Conservation (phyloP, 2,113 vertebrate species). For the Pangasianodon hypophthalmus region DNA sequence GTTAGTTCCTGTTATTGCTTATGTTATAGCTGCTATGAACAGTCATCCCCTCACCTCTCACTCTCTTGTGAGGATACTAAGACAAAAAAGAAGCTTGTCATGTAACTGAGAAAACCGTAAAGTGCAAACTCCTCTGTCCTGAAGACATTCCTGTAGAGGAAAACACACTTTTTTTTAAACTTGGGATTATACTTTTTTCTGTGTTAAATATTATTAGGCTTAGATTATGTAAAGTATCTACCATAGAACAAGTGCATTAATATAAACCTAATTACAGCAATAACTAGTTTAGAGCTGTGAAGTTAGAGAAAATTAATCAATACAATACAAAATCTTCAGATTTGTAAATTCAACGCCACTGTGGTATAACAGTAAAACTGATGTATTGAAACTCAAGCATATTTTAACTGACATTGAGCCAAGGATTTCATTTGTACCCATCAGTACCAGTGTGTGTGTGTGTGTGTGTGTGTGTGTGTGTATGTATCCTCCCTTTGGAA, state of each 20-base stretch:
- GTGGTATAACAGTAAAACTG: neutral
- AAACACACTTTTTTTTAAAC: too few species aligned
- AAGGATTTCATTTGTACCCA: neutral
- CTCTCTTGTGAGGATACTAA: neutral
- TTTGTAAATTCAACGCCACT: neutral
- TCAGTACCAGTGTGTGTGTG: too few species aligned
- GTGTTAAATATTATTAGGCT: neutral
- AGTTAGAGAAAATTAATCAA: neutral
- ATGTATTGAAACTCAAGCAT: neutral
- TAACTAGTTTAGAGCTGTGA: neutral
- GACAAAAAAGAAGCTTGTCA: neutral
- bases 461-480: too few species aligned
- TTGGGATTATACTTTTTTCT: neutral
- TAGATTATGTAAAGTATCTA: neutral
- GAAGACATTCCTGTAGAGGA: too few species aligned
- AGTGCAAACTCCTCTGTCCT: too few species aligned
- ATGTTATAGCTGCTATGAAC: neutral
- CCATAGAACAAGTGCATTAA: neutral
- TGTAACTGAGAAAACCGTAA: too few species aligned
- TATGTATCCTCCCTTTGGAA: too few species aligned
- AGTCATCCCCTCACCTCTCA: neutral
- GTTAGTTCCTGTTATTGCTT: neutral
- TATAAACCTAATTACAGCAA: neutral
- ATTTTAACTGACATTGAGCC: neutral
- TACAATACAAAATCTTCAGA: neutral